Conservation (phyloP, 2,888 invertebrate genomes). For the Ophion costatus region DNA sequence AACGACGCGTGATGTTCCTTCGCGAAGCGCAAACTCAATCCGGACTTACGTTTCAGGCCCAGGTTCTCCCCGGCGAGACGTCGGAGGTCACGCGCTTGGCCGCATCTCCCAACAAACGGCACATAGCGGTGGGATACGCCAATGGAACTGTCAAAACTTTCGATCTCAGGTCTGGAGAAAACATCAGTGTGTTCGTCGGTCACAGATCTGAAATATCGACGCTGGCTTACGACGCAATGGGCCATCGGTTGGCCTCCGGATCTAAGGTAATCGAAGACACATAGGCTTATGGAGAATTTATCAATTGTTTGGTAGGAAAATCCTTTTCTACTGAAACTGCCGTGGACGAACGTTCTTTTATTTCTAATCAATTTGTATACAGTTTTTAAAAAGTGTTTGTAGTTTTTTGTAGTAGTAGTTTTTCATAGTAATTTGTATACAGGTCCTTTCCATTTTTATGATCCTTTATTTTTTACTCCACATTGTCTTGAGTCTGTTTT, state of each 20-base stretch:
- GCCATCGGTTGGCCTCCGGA: conserved; percentile 95
- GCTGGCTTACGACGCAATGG: conserved; percentile 92
- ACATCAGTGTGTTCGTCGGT: conserved; percentile 90
- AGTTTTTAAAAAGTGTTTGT: too few species aligned
- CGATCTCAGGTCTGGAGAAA: conserved; percentile 90
- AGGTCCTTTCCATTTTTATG: neutral
- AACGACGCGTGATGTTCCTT: neutral
- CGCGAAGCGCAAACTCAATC: too few species aligned
- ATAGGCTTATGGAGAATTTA: neutral
- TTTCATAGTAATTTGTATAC: neutral
- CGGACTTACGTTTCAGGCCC: conserved; percentile 85
- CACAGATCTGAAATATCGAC: conserved; percentile 94
- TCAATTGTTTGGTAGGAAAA: neutral
- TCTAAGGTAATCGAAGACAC: conserved; percentile 87
- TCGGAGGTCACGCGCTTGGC: conserved; percentile 91
- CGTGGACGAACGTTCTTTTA: too few species aligned
- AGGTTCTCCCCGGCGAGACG: conserved; percentile 92
- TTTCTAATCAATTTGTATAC: neutral
- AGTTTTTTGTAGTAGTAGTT: too few species aligned
- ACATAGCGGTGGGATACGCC: conserved; percentile 95
- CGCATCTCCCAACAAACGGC: conserved; percentile 90
- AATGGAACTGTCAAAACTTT: conserved; percentile 95
- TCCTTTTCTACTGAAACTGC: too few species aligned
- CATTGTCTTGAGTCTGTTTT: neutral
- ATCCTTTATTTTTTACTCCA: neutral